phyloP scores from a whole-genome alignment of 2,888 invertebrate species.

The Epistrophe eligans region DNA sequence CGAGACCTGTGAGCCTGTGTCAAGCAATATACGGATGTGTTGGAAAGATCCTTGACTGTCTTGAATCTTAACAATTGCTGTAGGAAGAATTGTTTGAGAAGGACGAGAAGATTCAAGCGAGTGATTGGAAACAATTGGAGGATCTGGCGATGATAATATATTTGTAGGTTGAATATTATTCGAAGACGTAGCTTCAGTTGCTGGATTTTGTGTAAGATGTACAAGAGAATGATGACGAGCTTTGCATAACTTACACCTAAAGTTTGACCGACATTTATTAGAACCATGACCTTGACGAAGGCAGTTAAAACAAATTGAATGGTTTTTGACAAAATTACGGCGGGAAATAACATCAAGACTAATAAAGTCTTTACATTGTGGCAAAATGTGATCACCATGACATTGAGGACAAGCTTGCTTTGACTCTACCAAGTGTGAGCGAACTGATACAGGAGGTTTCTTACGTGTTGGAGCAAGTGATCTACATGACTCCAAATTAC shows the following conservation, averaged over 20 bases:
- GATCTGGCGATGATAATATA: constrained; percentile 1
- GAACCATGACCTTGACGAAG: constrained; percentile 22
- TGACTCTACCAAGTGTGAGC: background rate
- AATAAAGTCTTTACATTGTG: constrained; percentile 17
- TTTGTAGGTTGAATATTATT: background rate
- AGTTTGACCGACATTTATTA: constrained; percentile 27
- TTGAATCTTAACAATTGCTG: constrained; percentile 22
- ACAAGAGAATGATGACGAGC: constrained; percentile 19
- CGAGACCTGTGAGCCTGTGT: constrained; percentile 25
- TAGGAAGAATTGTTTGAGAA: constrained; percentile 10
- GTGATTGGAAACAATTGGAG: constrained; percentile 23
- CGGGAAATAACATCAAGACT: constrained; percentile 9
- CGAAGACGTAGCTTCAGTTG: background rate
- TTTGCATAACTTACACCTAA: constrained; percentile 32
- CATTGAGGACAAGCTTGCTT: constrained; percentile 7
- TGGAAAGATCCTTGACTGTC: constrained; percentile 16
- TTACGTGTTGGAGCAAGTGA: background rate
- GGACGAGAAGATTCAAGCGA: constrained; percentile 23
- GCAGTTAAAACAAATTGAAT: constrained; percentile 41
- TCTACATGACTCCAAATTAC: background rate
- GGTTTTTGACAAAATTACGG: constrained; percentile 29
- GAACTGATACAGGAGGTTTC: background rate
- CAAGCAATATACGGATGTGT: background rate
- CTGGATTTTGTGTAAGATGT: background rate
- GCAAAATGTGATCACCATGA: constrained; percentile 11